Base-by-base conservation (phyloP, 1,140 invertebrate genomes). In the Cyrtorhinus lividipennis region DNA sequence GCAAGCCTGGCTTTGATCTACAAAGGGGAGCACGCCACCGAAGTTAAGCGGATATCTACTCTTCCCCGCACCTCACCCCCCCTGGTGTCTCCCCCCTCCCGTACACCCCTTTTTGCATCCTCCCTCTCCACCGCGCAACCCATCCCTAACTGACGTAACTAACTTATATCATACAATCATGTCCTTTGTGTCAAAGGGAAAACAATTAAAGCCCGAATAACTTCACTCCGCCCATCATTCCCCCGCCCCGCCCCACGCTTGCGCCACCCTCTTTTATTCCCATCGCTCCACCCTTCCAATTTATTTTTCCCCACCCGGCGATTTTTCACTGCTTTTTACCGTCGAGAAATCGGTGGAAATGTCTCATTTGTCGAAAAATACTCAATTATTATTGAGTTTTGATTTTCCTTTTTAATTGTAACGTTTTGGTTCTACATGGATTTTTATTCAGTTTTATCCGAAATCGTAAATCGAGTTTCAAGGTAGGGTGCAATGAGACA, bases 81-180 rank as follows among this genome's bases (percentile, higher is more conserved):
- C 58, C 59, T 20, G 57, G 18, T 22, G 3, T n/a, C 57, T 24
- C 5, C 25, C 2, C 22, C 22, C 23, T 20, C 23, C 8, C 56
- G 56, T 22, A 23, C 24, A 25, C 57, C 15, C 38, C 38, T 44
- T 44, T 44, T 44, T 44, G n/a, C 38, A 44, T n/a, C 38, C n/a
- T n/a, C 38, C n/a, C n/a, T 10, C 38, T 44, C 8, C 38, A 44
- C 38, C 38, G 8, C 48, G 8, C 48, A 53, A 53, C 48, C 48
- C 12, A 44, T 22, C 65, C 59, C 61, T 48, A 62, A 66, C 59
- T 63, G 59, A 66, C 63, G 63, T 66, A 66, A 63, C 62, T 62
- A 66, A 66, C 64, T 65, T 65, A 65, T 65, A 65, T 65, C 64
- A 65, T 65, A 65, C 64, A 65, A 65, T 65, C 64, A 63, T 62